These are phyloP conservation scores for Xestia xanthographa DNA, from an alignment of 2,888 invertebrate genomes.

Conservation along the genomic window DNA sequence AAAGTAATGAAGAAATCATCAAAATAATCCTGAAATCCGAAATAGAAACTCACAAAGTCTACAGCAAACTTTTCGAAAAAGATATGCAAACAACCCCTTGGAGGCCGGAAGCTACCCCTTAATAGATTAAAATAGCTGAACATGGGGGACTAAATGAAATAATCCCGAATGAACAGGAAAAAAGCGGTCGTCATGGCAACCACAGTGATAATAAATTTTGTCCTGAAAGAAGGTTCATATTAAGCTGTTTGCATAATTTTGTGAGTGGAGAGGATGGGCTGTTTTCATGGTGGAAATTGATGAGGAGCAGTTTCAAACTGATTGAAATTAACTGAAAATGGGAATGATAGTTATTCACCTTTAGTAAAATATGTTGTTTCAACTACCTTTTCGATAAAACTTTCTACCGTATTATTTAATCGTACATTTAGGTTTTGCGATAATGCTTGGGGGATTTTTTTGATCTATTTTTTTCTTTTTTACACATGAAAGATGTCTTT, in stretches of 20 bases:
- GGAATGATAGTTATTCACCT: neutral
- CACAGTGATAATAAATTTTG: slow-evolving; percentile 55
- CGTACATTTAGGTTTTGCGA: neutral
- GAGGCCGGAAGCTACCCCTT: slow-evolving; percentile 39
- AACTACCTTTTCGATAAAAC: neutral
- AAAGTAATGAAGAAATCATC: neutral
- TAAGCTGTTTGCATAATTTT: slow-evolving; percentile 62
- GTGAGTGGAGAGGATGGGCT: slow-evolving; percentile 28
- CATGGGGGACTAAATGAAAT: slow-evolving; percentile 56
- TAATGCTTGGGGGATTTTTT: neutral
- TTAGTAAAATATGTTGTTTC: neutral
- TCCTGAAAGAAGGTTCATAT: slow-evolving; percentile 56
- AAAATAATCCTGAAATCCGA: slow-evolving; percentile 13
- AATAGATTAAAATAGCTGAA: slow-evolving; percentile 64
- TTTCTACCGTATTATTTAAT: neutral
- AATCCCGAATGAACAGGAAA: slow-evolving; percentile 53
- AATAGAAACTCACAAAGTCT: slow-evolving; percentile 15
- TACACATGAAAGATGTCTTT: no score
- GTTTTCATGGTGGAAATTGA: slow-evolving; percentile 33
- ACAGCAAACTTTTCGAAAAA: slow-evolving; percentile 25
- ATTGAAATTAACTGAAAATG: slow-evolving; percentile 6
- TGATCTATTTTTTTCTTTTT: no score
- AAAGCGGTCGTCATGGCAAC: slow-evolving; percentile 55
- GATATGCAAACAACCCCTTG: slow-evolving; percentile 46
- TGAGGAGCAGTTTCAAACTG: slow-evolving; percentile 7